These are phyloP conservation scores for Lissocephala sabroskyi DNA, from an alignment of 2,888 invertebrate species.

Conservation along the genomic window DNA sequence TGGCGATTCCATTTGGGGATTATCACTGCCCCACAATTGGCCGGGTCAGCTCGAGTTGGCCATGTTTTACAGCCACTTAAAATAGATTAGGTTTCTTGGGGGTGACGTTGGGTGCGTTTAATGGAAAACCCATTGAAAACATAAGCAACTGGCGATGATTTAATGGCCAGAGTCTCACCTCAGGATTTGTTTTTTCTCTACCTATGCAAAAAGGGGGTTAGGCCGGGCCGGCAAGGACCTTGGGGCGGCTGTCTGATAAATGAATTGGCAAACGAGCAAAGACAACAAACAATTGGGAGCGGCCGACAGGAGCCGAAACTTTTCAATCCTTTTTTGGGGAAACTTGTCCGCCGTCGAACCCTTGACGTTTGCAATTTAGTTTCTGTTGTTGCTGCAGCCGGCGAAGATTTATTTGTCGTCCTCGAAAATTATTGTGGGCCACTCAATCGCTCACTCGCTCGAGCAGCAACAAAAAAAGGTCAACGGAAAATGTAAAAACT, in stretches of 20 bases:
- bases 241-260: conserved; percentile 40
- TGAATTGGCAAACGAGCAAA: conserved; percentile 25
- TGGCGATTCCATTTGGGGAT: conserved; percentile 6
- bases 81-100: conserved; percentile 58
- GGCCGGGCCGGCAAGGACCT: conserved; percentile 7
- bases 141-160: conserved; percentile 52
- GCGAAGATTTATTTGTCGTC: too few relatives aligned
- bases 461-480: conserved; percentile 21
- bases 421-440: conserved; percentile 7
- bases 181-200: conserved; percentile 1
- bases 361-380: too few relatives aligned
- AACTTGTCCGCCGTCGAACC: too few relatives aligned
- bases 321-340: too few relatives aligned
- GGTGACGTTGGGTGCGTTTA: conserved; percentile 23
- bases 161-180: conserved; percentile 33
- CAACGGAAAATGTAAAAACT: conserved; percentile 6
- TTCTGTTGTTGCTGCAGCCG: too few relatives aligned
- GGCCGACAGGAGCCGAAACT: too few relatives aligned
- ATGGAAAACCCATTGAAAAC: conserved; percentile 44
- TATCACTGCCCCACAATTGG: not conserved
- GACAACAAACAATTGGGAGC: conserved; percentile 3
- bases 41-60: too few relatives aligned
- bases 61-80: conserved; percentile 54
- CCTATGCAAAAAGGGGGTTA: too few relatives aligned
- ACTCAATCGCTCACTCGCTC: conserved; percentile 3